phyloP scores from a whole-genome alignment of 2,888 invertebrate genomes.

The Meteorus colon region DNA sequence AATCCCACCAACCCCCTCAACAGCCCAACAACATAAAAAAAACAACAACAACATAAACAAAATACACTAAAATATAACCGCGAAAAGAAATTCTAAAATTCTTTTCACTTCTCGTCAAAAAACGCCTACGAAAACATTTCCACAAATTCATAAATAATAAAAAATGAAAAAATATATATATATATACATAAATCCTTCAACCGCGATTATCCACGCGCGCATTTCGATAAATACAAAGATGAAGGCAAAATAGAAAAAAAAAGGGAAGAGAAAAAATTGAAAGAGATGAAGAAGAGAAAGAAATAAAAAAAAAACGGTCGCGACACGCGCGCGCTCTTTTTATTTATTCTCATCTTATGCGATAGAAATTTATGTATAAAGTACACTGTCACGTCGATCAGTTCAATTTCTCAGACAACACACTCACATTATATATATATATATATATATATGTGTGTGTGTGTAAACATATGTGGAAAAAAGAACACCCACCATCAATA shows the following conservation, averaged over 20 bases:
- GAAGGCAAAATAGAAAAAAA: background rate
- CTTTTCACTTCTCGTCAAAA: too few species aligned
- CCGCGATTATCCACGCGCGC: constrained; percentile 9
- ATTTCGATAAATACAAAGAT: background rate
- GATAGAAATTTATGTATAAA: background rate
- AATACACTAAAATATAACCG: background rate
- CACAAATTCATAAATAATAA: background rate
- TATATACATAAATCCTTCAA: constrained; percentile 20
- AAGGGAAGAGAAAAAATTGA: background rate
- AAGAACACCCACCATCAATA: constrained; percentile 13
- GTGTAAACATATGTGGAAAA: background rate
- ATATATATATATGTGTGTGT: background rate
- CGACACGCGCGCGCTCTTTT: constrained; percentile 13
- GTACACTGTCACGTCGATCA: constrained; percentile 11
- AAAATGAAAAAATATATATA: background rate
- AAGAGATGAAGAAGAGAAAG: background rate
- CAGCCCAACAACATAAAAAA: too few species aligned
- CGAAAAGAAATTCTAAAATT: background rate
- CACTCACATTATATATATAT: background rate
- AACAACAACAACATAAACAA: background rate
- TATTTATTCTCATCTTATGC: background rate
- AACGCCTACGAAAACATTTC: constrained; percentile 3
- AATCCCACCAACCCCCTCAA: too few species aligned
- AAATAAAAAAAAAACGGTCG: constrained; percentile 10
- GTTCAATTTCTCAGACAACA: background rate